Conservation (phyloP, 2,888 invertebrate species). For the Crepidodera aurea region DNA sequence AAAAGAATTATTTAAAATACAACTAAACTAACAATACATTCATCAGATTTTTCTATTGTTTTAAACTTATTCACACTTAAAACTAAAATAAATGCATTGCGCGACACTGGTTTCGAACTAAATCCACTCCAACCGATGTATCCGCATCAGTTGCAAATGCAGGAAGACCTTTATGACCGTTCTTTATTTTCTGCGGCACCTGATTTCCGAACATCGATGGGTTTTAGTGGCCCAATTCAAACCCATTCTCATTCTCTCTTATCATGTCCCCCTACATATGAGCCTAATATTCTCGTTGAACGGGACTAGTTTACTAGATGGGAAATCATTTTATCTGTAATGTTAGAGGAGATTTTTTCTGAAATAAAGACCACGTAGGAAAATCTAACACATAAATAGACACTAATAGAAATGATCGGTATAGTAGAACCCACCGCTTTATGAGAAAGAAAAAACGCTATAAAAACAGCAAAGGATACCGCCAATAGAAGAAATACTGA, state of each 20-base stretch:
- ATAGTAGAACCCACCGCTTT: no score
- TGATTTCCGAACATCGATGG: conserved; percentile 15
- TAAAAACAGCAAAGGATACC: no score
- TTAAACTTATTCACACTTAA: no score
- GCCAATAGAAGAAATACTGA: no score
- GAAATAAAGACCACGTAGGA: no score
- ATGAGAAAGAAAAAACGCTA: no score
- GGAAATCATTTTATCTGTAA: neutral
- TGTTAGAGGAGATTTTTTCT: neutral
- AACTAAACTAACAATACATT: no score
- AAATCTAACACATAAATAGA: no score
- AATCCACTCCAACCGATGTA: neutral
- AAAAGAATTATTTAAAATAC: no score
- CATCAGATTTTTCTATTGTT: no score
- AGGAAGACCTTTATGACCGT: conserved; percentile 1
- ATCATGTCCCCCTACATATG: neutral
- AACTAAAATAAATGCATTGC: no score
- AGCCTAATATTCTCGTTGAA: neutral
- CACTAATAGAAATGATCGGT: no score
- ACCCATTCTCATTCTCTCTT: neutral
- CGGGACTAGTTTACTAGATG: neutral
- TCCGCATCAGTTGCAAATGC: conserved; percentile 7
- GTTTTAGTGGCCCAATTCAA: conserved; percentile 1
- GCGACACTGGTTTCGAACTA: neutral
- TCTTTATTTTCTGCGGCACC: conserved; percentile 15